Base-by-base conservation (phyloP, 2,113 vertebrate species). In the Phaethon lepturus region DNA sequence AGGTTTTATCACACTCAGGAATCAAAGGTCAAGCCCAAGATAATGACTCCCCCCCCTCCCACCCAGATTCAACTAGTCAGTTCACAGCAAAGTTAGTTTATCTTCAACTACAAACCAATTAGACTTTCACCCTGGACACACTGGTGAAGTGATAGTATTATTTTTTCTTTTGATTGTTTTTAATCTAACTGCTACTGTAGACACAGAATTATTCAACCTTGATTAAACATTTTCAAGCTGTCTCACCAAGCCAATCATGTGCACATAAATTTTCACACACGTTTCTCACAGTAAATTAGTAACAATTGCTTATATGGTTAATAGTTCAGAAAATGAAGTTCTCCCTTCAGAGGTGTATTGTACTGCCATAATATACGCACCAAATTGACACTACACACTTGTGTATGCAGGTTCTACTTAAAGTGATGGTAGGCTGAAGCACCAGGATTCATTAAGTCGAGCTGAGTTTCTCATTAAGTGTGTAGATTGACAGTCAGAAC, bases 381-480 rank as follows among this genome's bases (percentile, higher is more conserved):
- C 59, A 92, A 96, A 84, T 42, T 97, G 98, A 96, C 91, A 97
- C 59, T 68, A 38, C 45, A 4, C 64, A 42, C 79, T 63, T 72
- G 93, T 71, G 49, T 94, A 96, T 71, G 90, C 90, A 90, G 88
- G 94, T 96, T 96, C 97, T 91, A 59, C 92, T 97, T 95, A 86
- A 97, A 95, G 76, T 66, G 92, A 96, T 82, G 96, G 96, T 93
- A 60, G 95, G 56, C 55, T 58, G 96, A 97, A 97, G 94, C 96
- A 90, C 94, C 38, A 53, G 97, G 49, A 95, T 96, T 98, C 98
- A 97, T 98, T 98, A 98, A 97, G 96, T 68, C 0, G 62, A 96
- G 97, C 93, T 96, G 97, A 96, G 96, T 95, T 97, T 97, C 98
- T 98, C 98, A 98, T 98, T 98, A 98, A 98, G 96, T 71, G 90